Conservation (phyloP, 2,113 vertebrate genomes). For the Pluvialis apricaria region DNA sequence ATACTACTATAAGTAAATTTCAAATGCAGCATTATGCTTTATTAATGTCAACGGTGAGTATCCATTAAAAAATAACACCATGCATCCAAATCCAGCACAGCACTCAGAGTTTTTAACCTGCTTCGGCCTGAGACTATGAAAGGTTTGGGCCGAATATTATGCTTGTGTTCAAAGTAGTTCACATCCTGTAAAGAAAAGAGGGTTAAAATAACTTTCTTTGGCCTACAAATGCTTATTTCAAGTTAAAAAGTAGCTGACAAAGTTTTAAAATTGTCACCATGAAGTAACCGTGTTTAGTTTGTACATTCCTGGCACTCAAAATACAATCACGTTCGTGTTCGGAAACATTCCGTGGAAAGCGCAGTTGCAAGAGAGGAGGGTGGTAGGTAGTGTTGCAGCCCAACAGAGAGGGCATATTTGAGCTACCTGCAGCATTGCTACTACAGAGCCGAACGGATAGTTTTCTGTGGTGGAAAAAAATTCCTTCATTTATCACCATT, state of each 20-base stretch:
- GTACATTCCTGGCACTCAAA: not conserved
- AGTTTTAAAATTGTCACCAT: not conserved
- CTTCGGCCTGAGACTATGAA: constrained; percentile 83
- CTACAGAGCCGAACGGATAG: not conserved
- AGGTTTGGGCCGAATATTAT: constrained; percentile 89
- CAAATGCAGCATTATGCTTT: not conserved
- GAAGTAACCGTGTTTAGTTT: not conserved
- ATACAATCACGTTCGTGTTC: not conserved
- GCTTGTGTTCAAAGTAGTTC: constrained; percentile 92
- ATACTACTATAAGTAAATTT: not conserved
- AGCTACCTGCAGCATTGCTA: not conserved
- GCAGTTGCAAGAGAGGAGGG: not conserved
- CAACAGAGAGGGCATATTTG: not conserved
- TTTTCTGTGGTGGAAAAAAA: not conserved
- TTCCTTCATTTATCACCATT: not conserved
- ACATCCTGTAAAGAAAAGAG: constrained; percentile 81
- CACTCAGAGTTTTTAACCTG: constrained; percentile 80
- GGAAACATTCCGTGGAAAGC: not conserved
- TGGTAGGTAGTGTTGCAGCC: not conserved
- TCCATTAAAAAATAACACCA: constrained; percentile 48
- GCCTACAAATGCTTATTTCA: not conserved
- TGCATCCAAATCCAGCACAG: constrained; percentile 72
- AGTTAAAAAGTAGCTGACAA: not conserved
- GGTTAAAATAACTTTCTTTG: constrained; percentile 50
- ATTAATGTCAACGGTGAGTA: constrained; percentile 36